These are phyloP conservation scores for Epistrophe eligans DNA, from an alignment of 2,888 invertebrate genomes.

Conservation along the genomic window DNA sequence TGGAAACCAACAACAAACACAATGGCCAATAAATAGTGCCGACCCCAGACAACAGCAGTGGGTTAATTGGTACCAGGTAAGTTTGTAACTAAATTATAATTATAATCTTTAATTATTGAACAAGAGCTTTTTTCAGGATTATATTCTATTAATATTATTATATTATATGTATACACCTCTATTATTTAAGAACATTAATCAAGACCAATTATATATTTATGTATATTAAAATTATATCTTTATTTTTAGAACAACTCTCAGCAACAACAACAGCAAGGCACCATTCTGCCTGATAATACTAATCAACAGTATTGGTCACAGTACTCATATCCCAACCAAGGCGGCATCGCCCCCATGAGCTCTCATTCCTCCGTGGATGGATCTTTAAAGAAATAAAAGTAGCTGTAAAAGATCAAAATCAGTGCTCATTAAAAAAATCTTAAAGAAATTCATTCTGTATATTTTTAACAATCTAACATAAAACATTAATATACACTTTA, in stretches of 20 bases:
- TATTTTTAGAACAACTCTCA: slow-evolving; percentile 72
- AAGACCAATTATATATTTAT: too few species aligned
- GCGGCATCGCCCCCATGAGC: slow-evolving; percentile 57
- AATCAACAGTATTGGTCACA: slow-evolving; percentile 81
- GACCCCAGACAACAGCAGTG: slow-evolving; percentile 83
- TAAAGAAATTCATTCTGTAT: slow-evolving; percentile 45
- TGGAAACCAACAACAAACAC: slow-evolving; percentile 76
- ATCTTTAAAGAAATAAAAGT: slow-evolving; percentile 62
- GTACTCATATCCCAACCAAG: slow-evolving; percentile 82
- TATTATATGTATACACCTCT: too few species aligned
- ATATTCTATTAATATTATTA: too few species aligned
- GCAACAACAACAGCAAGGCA: slow-evolving; percentile 76
- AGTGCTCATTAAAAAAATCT: slow-evolving; percentile 51
- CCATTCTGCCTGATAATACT: slow-evolving; percentile 48
- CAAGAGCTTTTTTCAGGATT: too few species aligned
- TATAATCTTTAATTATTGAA: too few species aligned
- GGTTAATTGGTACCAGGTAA: slow-evolving; percentile 84
- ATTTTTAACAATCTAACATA: slow-evolving; percentile 29
- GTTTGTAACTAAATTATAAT: slow-evolving; percentile 13
- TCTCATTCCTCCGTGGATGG: slow-evolving; percentile 60
- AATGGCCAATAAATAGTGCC: slow-evolving; percentile 80
- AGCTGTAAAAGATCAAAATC: slow-evolving; percentile 22
- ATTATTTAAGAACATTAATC: too few species aligned
- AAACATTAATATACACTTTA: slow-evolving; percentile 33
- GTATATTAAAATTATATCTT: background rate